A percentile compares a stretch with the other conserved stretches of the same genome.
Evolutionary conservation across 2,797 vertebrate species (phyloP).

Genomic region (Nannoperca obscura): DNA sequence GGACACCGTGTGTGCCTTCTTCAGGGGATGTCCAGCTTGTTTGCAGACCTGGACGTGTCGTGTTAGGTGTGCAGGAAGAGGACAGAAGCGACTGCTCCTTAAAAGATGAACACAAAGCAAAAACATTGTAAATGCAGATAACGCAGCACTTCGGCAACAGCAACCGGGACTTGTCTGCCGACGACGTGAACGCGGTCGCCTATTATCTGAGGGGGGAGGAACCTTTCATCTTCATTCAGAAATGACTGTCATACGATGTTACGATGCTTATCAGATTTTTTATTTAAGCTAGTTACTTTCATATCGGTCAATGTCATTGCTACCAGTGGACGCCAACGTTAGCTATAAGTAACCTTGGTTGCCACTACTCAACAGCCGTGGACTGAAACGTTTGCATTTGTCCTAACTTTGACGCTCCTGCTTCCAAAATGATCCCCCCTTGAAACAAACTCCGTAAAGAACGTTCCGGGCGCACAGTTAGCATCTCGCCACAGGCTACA

Average conservation of each 20-base stretch:
- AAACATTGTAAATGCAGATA: slow-evolving; percentile 44
- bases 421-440: slow-evolving; percentile 20
- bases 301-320: slow-evolving; percentile 53
- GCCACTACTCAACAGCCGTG: background rate
- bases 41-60: background rate
- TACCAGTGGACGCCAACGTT: background rate
- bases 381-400: background rate
- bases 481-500: background rate
- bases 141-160: background rate
- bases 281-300: background rate
- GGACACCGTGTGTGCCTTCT: background rate
- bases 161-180: background rate
- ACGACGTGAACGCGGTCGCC: background rate
- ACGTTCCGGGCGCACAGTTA: slow-evolving; percentile 48
- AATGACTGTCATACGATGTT: background rate
- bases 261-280: background rate
- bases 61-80: slow-evolving; percentile 10
- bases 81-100: slow-evolving; percentile 25
- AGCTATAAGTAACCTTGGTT: slow-evolving; percentile 5
- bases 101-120: slow-evolving; percentile 46
- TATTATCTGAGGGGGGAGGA: background rate
- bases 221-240: rapidly evolving
- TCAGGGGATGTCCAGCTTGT: background rate
- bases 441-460: slow-evolving; percentile 41
- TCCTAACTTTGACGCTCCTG: background rate